Conservation (phyloP, 1,140 invertebrate genomes). For the Battus philenor region DNA sequence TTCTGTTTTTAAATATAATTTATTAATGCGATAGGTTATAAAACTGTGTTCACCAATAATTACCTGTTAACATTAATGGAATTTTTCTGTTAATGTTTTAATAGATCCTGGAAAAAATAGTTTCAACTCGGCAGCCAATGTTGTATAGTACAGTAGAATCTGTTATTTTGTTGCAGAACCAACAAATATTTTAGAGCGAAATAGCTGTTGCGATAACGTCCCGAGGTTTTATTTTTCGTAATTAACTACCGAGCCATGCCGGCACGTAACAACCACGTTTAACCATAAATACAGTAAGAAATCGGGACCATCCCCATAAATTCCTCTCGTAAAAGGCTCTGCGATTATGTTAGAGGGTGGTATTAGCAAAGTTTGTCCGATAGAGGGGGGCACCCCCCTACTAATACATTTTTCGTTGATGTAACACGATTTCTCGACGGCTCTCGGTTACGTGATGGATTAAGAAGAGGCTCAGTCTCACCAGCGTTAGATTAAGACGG, state of each 20-base stretch:
- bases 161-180: too few species aligned
- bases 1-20: too few species aligned
- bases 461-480: slow-evolving; percentile 67
- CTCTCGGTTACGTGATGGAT: slow-evolving; percentile 76
- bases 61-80: too few species aligned
- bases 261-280: slow-evolving; percentile 63
- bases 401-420: slow-evolving; percentile 78
- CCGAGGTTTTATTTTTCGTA: slow-evolving; percentile 52
- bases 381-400: slow-evolving; percentile 48
- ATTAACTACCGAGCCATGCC: slow-evolving; percentile 56
- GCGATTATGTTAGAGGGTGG: slow-evolving; percentile 75
- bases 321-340: slow-evolving; percentile 75
- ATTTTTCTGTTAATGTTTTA: too few species aligned
- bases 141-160: too few species aligned
- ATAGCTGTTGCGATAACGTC: slow-evolving; percentile 21
- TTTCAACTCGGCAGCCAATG: too few species aligned
- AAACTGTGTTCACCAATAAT: too few species aligned
- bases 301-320: slow-evolving; percentile 74
- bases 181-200: too few species aligned
- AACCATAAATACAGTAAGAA: slow-evolving; percentile 71
- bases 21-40: too few species aligned
- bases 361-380: slow-evolving; percentile 76
- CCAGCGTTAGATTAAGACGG: slow-evolving; percentile 62
- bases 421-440: slow-evolving; percentile 77
- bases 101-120: too few species aligned